Evolutionary conservation across 2,113 vertebrate genomes (phyloP), one percentile per base, ranked within the genome.

Genomic region (Alethe castanea): DNA sequence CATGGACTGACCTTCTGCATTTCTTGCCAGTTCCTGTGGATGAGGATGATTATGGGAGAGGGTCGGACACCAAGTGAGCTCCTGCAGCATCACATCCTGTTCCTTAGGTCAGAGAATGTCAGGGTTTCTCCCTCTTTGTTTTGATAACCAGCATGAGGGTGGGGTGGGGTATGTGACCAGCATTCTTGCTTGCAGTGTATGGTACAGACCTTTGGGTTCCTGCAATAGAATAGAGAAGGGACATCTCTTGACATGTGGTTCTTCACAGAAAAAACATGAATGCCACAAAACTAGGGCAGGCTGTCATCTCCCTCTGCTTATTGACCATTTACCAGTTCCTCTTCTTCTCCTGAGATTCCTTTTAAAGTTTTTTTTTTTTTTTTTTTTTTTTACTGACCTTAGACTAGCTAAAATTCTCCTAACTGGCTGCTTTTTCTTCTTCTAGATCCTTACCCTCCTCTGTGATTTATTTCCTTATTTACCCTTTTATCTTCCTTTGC

Each of bases 1-100:
- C 10, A 8, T 0, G 4, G 20, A 6, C 26, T 52, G 38, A n/a
- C 26, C 67, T 93, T 57, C 28, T 0, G 0, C 0, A 0, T 59
- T 42, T 24, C 50, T 66, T 73, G 54, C 19, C 2, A 1, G 5
- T 42, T 73, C 59, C 38, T 61, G 9, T 0, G 9, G 29, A 29
- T 13, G 14, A 77, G 25, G 26, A 9, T 60, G 45, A 12, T 54
- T 47, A 31, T 14, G 9, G 18, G n/a, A 44, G 20, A 86, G 20
- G 14, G 56, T 56, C 48, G 73, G 59, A 66, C 18, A 47, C 25
- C 54, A 42, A 56, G 19, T 47, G 50, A 69, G 12, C 29, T 76
- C 22, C 42, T 82, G 33, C n/a, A 25, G 20, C 44, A 36, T 48
- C 10, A 53, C 13, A 26, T 84, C 16, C 13, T 8, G 1, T n/a